These are phyloP conservation scores for Phrynocephalus versicolor DNA, from an alignment of 2,113 vertebrate genomes.

Conservation along the genomic window DNA sequence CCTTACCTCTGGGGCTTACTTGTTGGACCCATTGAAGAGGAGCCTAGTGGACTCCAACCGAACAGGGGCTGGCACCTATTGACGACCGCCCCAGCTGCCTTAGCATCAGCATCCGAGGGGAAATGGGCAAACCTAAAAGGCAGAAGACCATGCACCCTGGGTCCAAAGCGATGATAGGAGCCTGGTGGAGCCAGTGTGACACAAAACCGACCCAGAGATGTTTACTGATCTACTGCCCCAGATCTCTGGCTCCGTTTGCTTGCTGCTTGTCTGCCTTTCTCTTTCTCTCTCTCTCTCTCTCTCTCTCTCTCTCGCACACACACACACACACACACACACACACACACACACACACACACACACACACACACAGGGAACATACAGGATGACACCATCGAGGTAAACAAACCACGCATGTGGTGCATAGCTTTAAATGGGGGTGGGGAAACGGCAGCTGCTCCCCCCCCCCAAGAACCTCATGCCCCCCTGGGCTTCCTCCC, in stretches of 20 bases:
- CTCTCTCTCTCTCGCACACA: no score
- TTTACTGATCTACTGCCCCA: slow-evolving; percentile 1
- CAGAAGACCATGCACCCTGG: not conserved
- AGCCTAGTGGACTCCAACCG: not conserved
- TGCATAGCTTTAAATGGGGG: not conserved
- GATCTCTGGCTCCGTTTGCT: not conserved
- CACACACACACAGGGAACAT: no score
- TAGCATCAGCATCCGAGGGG: not conserved
- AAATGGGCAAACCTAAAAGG: not conserved
- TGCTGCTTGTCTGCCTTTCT: no score
- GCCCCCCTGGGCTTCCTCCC: no score
- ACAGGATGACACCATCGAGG: not conserved
- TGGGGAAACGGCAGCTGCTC: not conserved
- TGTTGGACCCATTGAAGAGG: not conserved
- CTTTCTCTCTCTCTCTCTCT: no score
- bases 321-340: no score
- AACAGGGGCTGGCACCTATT: not conserved
- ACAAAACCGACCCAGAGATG: not conserved
- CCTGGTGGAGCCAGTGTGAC: not conserved
- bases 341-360: no score
- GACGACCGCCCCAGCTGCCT: not conserved
- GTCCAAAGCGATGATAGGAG: not conserved
- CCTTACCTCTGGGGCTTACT: slow-evolving; percentile 8
- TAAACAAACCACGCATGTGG: not conserved
- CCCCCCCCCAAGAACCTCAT: no score